Conservation (phyloP, 2,113 vertebrate species). For the Bombycilla garrulus region DNA sequence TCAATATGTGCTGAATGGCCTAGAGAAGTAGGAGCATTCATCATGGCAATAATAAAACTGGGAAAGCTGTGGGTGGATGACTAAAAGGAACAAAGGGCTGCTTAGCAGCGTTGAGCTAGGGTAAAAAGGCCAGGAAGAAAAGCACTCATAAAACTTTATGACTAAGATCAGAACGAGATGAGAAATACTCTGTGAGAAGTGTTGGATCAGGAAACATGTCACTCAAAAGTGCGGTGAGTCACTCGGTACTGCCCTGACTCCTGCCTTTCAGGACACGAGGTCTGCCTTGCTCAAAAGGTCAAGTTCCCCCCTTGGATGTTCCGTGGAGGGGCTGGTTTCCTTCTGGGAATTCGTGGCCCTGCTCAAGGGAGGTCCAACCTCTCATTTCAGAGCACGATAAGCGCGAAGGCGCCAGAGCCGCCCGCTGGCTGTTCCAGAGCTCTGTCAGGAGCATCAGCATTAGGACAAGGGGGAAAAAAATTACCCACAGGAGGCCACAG, state of each 20-base stretch:
- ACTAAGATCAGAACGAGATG: constrained; percentile 38
- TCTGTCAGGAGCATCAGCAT: background rate
- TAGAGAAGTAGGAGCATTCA: constrained; percentile 34
- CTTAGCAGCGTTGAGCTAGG: constrained; percentile 18
- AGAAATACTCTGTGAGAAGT: background rate
- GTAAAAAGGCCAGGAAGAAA: constrained; percentile 62
- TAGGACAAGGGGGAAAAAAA: background rate
- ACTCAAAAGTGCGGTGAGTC: background rate
- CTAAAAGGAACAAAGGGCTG: constrained; percentile 65
- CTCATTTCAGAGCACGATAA: background rate
- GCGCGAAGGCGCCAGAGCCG: accelerated
- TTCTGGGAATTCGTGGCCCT: background rate
- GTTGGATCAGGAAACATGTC: background rate
- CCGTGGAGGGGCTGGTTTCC: background rate
- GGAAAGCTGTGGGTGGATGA: constrained; percentile 67
- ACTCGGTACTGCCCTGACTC: background rate
- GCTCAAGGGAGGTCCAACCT: background rate
- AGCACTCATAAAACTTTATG: constrained; percentile 46
- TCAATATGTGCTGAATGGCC: constrained; percentile 41
- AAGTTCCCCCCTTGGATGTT: background rate
- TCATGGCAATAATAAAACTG: constrained; percentile 56
- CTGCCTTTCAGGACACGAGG: background rate
- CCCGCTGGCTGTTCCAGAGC: background rate
- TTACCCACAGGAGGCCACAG: background rate
- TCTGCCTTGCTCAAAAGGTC: background rate